A percentile compares a stretch with the other conserved stretches of the same genome.
Conservation (phyloP, 2,888 invertebrate species). For the Megamerina dolium region DNA sequence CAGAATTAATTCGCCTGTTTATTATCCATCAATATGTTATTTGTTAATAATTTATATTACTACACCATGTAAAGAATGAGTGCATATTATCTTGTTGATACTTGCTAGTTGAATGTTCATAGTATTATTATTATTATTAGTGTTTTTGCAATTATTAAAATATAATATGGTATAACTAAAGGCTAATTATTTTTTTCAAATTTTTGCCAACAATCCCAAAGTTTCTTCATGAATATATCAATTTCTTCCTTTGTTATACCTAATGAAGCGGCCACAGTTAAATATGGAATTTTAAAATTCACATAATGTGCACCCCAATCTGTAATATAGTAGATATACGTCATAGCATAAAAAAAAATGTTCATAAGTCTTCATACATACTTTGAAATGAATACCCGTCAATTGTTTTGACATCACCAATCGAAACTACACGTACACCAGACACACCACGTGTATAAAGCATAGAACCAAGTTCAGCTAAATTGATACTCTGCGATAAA, state of each 20-base stretch:
- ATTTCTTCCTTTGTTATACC: constrained; percentile 63
- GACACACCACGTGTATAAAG: constrained; percentile 66
- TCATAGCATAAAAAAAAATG: background rate
- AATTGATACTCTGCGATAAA: constrained; percentile 24
- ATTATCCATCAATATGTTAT: background rate
- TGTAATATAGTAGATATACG: constrained; percentile 31
- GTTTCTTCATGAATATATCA: constrained; percentile 60
- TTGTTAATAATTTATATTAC: background rate
- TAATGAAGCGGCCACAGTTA: constrained; percentile 69
- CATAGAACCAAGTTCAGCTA: constrained; percentile 59
- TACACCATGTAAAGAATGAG: background rate
- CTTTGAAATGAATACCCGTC: constrained; percentile 55
- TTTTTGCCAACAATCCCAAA: constrained; percentile 54
- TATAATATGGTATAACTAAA: too few relatives aligned
- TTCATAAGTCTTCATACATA: constrained; percentile 28
- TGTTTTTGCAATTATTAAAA: too few relatives aligned
- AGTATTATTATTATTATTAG: background rate
- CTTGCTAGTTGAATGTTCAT: background rate
- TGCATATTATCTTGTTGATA: background rate
- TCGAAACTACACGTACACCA: constrained; percentile 61
- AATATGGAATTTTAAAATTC: constrained; percentile 51
- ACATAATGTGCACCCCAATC: constrained; percentile 68
- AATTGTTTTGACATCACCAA: constrained; percentile 53
- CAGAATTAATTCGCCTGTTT: constrained; percentile 18
- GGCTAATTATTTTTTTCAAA: background rate